A percentile compares a stretch with the other conserved stretches of the same genome.
phyloP scores from a whole-genome alignment of 2,113 vertebrate genomes.

The Collichthys lucidus region DNA sequence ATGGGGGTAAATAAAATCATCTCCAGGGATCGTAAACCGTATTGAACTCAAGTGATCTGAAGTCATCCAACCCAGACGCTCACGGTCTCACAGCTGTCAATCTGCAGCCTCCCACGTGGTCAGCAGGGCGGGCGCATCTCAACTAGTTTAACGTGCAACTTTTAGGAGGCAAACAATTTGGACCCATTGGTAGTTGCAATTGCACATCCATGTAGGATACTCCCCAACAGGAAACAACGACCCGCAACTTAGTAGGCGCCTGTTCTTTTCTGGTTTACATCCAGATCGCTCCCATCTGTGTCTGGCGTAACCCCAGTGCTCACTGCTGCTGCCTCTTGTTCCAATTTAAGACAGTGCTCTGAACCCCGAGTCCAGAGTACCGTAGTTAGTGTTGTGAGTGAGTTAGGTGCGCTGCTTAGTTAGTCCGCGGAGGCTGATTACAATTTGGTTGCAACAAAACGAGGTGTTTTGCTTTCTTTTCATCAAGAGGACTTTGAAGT shows the following conservation, averaged over 20 bases:
- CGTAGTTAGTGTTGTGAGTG: neutral
- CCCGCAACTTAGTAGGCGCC: constrained; percentile 36
- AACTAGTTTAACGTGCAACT: constrained; percentile 58
- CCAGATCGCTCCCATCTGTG: constrained; percentile 54
- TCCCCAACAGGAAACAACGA: constrained; percentile 50
- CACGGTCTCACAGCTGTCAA: constrained; percentile 53
- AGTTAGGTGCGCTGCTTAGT: constrained; percentile 4
- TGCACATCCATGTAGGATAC: constrained; percentile 38
- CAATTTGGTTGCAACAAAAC: neutral
- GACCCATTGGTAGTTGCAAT: constrained; percentile 35
- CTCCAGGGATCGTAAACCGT: neutral
- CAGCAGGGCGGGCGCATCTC: constrained; percentile 76
- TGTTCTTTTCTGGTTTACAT: constrained; percentile 45
- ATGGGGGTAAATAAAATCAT: too few species aligned
- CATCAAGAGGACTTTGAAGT: constrained; percentile 22
- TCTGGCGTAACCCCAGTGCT: constrained; percentile 40
- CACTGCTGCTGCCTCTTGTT: constrained; percentile 43
- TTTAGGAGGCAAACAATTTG: constrained; percentile 68
- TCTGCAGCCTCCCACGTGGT: constrained; percentile 79
- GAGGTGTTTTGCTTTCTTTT: constrained; percentile 1
- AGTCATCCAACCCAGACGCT: neutral
- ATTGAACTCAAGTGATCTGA: neutral
- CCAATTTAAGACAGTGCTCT: constrained; percentile 50
- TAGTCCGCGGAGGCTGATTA: neutral
- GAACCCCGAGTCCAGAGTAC: constrained; percentile 9